Evolutionary conservation across 2,113 vertebrate species (phyloP).

Genomic region (Oncorhynchus gorbuscha): DNA sequence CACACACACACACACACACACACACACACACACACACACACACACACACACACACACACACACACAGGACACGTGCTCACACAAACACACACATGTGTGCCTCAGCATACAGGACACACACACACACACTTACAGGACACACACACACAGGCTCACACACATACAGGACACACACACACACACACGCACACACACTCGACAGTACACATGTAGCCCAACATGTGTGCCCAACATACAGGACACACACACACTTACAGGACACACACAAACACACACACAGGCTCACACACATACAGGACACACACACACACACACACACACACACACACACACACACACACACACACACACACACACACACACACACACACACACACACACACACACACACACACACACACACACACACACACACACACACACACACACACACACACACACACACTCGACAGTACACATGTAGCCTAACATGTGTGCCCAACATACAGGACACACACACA

Average conservation of each 20-base stretch:
- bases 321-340: neutral
- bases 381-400: neutral
- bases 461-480: no score
- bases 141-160: neutral
- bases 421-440: neutral
- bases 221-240: neutral
- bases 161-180: slow-evolving; percentile 7
- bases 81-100: neutral
- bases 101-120: neutral
- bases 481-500: no score
- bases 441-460: no score
- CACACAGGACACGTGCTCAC: neutral
- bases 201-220: no score
- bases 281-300: neutral
- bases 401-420: neutral
- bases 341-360: neutral
- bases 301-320: neutral
- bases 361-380: slow-evolving; percentile 1
- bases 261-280: neutral
- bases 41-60: neutral
- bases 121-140: slow-evolving; percentile 3
- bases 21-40: slow-evolving; percentile 2
- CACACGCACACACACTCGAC: neutral
- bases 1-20: slow-evolving; percentile 3
- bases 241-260: slow-evolving; percentile 5